Evolutionary conservation across 2,888 invertebrate genomes (phyloP).

Genomic region (Diarsia dahlii): DNA sequence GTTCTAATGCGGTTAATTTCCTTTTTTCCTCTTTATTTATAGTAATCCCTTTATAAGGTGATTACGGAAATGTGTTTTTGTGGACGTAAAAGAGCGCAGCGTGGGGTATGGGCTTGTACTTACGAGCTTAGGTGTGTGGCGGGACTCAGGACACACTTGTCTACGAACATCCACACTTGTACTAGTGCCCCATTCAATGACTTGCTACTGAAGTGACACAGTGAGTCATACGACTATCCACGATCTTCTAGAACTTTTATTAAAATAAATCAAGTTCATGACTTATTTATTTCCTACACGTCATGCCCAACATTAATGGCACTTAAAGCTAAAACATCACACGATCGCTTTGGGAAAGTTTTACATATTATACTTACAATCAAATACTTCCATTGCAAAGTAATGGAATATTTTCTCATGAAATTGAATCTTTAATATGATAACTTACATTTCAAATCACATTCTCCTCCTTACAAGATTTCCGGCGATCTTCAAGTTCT

Average conservation of each 20-base stretch:
- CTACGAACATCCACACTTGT: constrained; percentile 23
- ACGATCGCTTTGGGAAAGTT: constrained; percentile 13
- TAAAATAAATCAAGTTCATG: constrained; percentile 24
- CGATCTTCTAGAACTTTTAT: constrained; percentile 40
- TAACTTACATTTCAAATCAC: constrained; percentile 44
- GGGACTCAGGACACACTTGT: constrained; percentile 44
- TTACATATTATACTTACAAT: constrained; percentile 34
- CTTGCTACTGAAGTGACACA: not conserved
- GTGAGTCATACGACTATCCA: constrained; percentile 26
- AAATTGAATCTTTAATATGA: constrained; percentile 31
- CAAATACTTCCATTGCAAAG: constrained; percentile 38
- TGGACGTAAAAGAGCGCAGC: constrained; percentile 90
- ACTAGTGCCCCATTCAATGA: constrained; percentile 15
- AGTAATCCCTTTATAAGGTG: constrained; percentile 91
- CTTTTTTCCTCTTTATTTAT: constrained; percentile 91
- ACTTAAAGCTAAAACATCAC: constrained; percentile 22
- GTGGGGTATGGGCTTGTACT: constrained; percentile 79
- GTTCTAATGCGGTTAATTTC: constrained; percentile 90
- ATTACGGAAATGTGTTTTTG: constrained; percentile 91
- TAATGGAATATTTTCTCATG: constrained; percentile 49
- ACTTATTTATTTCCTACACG: constrained; percentile 33
- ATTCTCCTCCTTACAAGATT: constrained; percentile 5
- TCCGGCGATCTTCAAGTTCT: constrained; percentile 37
- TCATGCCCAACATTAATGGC: constrained; percentile 14
- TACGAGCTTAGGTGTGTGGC: constrained; percentile 73